Conservation (phyloP, 2,888 invertebrate species). For the Drosophila borborema region DNA sequence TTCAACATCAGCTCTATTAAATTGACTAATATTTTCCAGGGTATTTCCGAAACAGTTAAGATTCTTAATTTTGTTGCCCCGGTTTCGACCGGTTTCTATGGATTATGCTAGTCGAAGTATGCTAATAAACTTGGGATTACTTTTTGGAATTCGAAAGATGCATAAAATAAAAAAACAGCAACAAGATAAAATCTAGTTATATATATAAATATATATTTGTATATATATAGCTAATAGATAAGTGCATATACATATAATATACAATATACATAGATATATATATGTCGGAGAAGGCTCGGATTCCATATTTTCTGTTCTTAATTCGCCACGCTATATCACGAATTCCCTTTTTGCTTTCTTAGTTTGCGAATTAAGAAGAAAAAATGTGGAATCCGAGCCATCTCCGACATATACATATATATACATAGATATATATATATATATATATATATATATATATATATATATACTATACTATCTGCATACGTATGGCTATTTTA, state of each 20-base stretch:
- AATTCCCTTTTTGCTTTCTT: too few relatives aligned
- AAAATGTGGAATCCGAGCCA: too few relatives aligned
- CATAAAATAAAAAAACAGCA: neutral
- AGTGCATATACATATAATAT: neutral
- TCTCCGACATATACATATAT: too few relatives aligned
- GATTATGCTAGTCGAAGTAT: neutral
- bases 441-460: too few relatives aligned
- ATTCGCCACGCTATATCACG: too few relatives aligned
- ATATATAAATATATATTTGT: too few relatives aligned
- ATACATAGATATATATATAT: too few relatives aligned
- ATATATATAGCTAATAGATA: neutral
- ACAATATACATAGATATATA: too few relatives aligned
- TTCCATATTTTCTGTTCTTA: too few relatives aligned
- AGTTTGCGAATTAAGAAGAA: too few relatives aligned
- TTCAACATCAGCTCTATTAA: neutral
- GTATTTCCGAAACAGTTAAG: neutral
- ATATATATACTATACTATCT: neutral
- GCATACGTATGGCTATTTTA: neutral
- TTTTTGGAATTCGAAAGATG: constrained; percentile 12
- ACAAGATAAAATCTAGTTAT: neutral
- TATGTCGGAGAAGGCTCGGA: too few relatives aligned
- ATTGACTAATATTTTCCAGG: neutral
- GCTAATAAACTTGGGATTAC: constrained; percentile 1
- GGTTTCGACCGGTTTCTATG: constrained; percentile 2
- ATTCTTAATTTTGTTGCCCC: neutral